Evolutionary conservation across 2,113 vertebrate genomes (phyloP).

Genomic region (Pionites leucogaster): DNA sequence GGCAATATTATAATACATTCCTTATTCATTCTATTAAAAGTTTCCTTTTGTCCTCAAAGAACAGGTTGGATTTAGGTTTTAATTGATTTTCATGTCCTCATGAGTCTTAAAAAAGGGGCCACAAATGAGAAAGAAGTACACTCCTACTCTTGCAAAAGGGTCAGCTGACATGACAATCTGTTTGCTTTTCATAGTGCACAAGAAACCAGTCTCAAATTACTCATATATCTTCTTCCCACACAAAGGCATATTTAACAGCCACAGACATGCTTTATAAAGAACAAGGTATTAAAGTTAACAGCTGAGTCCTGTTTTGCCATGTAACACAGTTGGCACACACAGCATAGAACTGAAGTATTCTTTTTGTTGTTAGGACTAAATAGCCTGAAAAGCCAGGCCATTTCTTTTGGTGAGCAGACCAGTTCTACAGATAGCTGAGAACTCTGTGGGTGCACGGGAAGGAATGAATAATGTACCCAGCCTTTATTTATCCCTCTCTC

Average conservation of each 20-base stretch:
- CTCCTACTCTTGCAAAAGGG: not conserved
- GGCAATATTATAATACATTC: not conserved
- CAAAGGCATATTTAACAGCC: not conserved
- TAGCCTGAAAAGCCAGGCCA: not conserved
- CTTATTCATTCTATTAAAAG: not conserved
- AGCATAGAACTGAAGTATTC: not conserved
- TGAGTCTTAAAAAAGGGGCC: conserved; percentile 10
- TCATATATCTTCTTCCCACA: not conserved
- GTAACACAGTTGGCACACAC: not conserved
- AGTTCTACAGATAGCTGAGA: not conserved
- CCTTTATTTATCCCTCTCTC: not conserved
- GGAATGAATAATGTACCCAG: not conserved
- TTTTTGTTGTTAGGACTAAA: not conserved
- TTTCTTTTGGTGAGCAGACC: not conserved
- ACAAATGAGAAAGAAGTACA: not conserved
- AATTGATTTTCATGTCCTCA: conserved; percentile 1
- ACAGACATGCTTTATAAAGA: not conserved
- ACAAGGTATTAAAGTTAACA: not conserved
- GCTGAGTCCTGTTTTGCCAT: not conserved
- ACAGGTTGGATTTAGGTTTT: not conserved
- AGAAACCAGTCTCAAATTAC: not conserved
- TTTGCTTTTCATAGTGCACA: not conserved
- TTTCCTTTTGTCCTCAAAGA: not conserved
- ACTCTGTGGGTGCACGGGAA: not conserved
- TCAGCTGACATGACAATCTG: not conserved